Evolutionary conservation across 2,113 vertebrate genomes (phyloP).

Genomic region (Rhombomys opimus): DNA sequence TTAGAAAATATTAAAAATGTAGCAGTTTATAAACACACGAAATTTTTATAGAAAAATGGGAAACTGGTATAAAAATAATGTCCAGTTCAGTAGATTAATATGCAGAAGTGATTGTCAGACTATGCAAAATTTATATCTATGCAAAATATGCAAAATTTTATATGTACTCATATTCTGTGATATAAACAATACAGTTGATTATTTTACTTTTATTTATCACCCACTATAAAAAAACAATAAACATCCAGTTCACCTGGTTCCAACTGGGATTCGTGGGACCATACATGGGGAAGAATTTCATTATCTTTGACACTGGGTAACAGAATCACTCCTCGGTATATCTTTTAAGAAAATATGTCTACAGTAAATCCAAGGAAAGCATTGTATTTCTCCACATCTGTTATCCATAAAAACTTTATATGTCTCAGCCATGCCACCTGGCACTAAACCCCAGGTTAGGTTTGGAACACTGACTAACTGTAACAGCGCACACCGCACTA

Average conservation of each 20-base stretch:
- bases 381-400: slow-evolving; percentile 85
- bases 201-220: slow-evolving; percentile 41
- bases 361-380: slow-evolving; percentile 73
- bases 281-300: slow-evolving; percentile 66
- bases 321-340: slow-evolving; percentile 66
- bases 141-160: not conserved
- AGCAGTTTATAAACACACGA: not conserved
- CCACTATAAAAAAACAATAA: not conserved
- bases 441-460: slow-evolving; percentile 82
- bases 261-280: not conserved
- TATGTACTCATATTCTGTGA: not conserved
- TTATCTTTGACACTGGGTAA: slow-evolving; percentile 68
- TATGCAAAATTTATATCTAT: not conserved
- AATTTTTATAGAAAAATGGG: slow-evolving; percentile 8
- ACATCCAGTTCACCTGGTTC: not conserved
- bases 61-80: not conserved
- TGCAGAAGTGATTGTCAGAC: not conserved
- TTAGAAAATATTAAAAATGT: slow-evolving; percentile 19
- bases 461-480: slow-evolving; percentile 80
- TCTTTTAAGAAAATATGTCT: slow-evolving; percentile 72
- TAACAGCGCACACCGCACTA: slow-evolving; percentile 76
- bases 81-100: not conserved
- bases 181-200: slow-evolving; percentile 28
- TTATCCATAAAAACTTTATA: slow-evolving; percentile 87
- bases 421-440: slow-evolving; percentile 83